Evolutionary conservation across 2,888 invertebrate genomes (phyloP), one percentile per base, ranked within the genome.

Genomic region (Drosophila trichaetosa): DNA sequence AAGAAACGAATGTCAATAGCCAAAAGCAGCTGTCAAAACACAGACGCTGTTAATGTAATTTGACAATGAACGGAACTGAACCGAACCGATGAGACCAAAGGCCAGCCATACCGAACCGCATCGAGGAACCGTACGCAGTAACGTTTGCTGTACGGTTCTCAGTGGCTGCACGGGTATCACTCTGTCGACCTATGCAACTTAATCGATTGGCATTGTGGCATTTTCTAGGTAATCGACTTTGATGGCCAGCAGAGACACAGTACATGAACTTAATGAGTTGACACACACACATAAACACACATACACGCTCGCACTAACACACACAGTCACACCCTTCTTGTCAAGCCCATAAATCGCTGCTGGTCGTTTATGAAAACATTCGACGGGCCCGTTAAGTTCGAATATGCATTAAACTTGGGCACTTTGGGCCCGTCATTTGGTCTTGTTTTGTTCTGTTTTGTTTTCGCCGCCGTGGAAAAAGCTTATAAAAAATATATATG

Each of bases 221-320:
- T 83, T 89, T 82, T 87, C 89, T 83, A 83, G 84, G 84, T 89
- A 89, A 85, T 89, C 89, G 82, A 89, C 89, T 89, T 85, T 85
- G 84, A 85, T 85, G 82, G 81, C 71, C 80, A 63, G 60, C 36
- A 62, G 64, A 65, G 62, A 71, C 65, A 71, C 62, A 60, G 67
- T 42, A 46, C 66, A 64, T 61, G 73, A 71, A 80, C 72, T 86
- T 84, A 88, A 84, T 84, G 89, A 88, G 86, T 78, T 65, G 67
- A 49, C 68, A 31, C 63, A 38, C 61, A 13, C 7, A 34, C 13
- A 29, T 8, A 31, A 7, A 1, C 68, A 31, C 63, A 38, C 61
- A 13, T 4, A 34, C 8, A 29, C 4, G 10, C 33, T 10, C 33
- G 11, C 10, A 33, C 33, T 33, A 33, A 24, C 4, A 0, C 34